Evolutionary conservation across 2,888 invertebrate genomes (phyloP).

Genomic region (Drosophila neutralis): DNA sequence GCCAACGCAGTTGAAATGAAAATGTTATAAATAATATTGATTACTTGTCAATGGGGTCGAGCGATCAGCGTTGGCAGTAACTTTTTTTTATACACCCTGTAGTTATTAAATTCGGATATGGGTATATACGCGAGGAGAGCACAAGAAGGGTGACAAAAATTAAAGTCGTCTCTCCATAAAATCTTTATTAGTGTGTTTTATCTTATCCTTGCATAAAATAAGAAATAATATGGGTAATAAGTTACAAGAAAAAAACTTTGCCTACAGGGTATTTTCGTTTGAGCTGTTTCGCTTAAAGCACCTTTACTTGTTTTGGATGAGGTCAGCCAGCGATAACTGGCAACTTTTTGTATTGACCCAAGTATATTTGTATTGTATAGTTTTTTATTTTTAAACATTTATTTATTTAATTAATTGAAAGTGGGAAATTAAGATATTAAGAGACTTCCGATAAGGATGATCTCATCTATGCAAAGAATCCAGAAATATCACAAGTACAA

Average conservation of each 20-base stretch:
- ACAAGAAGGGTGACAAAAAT: not conserved
- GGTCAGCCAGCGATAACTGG: conserved; percentile 35
- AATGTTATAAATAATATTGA: conserved; percentile 25
- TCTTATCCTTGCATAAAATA: not conserved
- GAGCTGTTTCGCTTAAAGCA: not conserved
- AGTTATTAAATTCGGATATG: not conserved
- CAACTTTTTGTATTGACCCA: conserved; percentile 11
- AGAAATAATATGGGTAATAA: not conserved
- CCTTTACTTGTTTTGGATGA: conserved; percentile 28
- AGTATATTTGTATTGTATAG: not conserved
- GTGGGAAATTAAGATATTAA: not conserved
- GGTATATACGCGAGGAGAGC: not conserved
- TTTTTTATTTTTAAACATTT: not conserved
- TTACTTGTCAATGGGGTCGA: conserved; percentile 14
- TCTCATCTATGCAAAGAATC: conserved; percentile 12
- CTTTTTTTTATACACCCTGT: conserved; percentile 14
- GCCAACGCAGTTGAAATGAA: conserved; percentile 11
- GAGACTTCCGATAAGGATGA: conserved; percentile 1
- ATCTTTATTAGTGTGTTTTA: not conserved
- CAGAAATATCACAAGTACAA: not conserved
- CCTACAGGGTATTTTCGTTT: conserved; percentile 22
- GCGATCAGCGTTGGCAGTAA: not conserved
- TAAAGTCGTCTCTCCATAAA: not conserved
- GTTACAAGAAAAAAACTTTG: not conserved
- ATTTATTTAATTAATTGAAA: not conserved